Evolutionary conservation across 2,113 vertebrate genomes (phyloP), one percentile per base, ranked within the genome.

Genomic region (Sakesphorus luctuosus): DNA sequence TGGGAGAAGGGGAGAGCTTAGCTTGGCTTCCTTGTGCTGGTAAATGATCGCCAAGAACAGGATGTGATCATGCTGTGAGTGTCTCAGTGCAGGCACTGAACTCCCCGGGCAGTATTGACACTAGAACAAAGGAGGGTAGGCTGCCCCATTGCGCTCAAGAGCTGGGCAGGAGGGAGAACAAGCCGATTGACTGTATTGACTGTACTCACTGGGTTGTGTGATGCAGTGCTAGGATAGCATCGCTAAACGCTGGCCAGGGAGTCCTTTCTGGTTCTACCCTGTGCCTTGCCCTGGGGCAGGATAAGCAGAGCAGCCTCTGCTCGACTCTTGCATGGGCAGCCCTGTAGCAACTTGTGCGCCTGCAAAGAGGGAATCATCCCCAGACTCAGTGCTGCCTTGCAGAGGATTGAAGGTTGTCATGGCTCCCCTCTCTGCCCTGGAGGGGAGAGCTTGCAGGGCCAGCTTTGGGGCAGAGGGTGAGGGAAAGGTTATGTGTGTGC

Each of bases 1-100:
- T 49, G 62, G 68, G 75, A 87, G 77, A 87, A 61, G n/a, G 3
- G 40, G 71, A 71, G 86, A 83, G 47, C 43, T 88, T 77, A 80
- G 68, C 35, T 80, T 84, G 84, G 81, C 81, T 96, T 91, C 74
- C 68, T 89, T 9, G 1, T 92, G 52, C 83, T 92, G 72, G 90
- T 93, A 93, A 93, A 94, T 74, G 63, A 77, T 92, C 40, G 18
- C 82, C 83, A 73, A 92, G 93, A 96, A 81, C 89, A 90, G 89
- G 88, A 90, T 90, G 76, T 67, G 76, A 95, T 89, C 21, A 0
- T 25, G 49, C 72, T 67, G 36, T 58, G 76, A 84, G 53, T 74
- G 61, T 87, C 83, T 93, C 35, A 2, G 88, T 72, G 65, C 76
- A 71, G 65, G 50, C 55, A 35, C 76, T 88, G 74, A 77, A 38